A percentile compares a stretch with the other conserved stretches of the same genome.
Evolutionary conservation across 2,113 vertebrate species (phyloP).

Genomic region (Buteo buteo): DNA sequence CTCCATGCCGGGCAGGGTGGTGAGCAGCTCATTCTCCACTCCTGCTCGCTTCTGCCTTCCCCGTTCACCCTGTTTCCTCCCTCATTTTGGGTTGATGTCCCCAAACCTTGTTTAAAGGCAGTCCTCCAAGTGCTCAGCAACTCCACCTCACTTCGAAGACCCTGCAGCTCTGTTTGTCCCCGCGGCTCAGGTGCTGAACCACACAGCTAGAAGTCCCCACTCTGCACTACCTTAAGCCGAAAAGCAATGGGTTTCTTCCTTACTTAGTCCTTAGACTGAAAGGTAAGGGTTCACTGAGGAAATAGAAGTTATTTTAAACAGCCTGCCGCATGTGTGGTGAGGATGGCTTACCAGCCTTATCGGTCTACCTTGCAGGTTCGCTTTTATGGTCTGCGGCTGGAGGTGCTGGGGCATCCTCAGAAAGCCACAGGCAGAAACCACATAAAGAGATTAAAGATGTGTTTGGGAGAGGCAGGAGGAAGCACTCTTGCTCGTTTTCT

Average conservation of each 20-base stretch:
- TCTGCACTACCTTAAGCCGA: neutral
- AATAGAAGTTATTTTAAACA: neutral
- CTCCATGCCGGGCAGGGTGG: fast-evolving
- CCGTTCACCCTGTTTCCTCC: fast-evolving
- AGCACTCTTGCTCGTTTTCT: neutral
- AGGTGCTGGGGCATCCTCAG: neutral
- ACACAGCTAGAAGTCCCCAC: fast-evolving
- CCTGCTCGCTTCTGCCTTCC: neutral
- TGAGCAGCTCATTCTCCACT: neutral
- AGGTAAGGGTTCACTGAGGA: neutral
- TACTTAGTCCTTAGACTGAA: neutral
- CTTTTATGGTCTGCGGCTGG: neutral
- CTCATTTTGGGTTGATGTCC: neutral
- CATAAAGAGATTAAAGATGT: neutral
- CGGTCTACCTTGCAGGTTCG: neutral
- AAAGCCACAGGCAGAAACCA: constrained; percentile 19
- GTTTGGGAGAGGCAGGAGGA: neutral
- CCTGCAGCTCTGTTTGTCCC: neutral
- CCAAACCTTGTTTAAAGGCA: neutral
- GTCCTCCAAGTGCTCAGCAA: neutral
- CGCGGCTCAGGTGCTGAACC: fast-evolving
- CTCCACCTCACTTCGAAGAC: neutral
- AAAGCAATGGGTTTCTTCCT: neutral
- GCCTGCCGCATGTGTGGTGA: neutral
- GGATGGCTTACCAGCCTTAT: neutral